These are phyloP conservation scores for Cheilosia scutellata DNA, from an alignment of 2,888 invertebrate genomes.

Conservation along the genomic window DNA sequence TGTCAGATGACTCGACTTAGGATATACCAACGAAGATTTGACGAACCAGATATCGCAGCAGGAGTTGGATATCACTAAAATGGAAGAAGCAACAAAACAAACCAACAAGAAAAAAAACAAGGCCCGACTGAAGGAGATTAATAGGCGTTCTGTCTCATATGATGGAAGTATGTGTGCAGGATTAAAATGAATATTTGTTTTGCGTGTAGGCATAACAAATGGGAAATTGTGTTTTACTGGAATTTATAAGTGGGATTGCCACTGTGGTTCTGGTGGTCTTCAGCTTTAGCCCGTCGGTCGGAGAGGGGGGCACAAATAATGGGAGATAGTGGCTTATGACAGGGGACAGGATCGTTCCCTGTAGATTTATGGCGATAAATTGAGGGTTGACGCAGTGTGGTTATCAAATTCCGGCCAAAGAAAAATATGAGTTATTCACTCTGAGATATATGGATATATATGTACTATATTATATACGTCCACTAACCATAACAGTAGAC, in stretches of 20 bases:
- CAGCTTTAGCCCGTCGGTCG: neutral
- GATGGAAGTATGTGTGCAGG: constrained; percentile 69
- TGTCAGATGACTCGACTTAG: constrained; percentile 17
- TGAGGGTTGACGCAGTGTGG: constrained; percentile 75
- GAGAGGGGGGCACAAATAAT: constrained; percentile 47
- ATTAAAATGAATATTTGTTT: constrained; percentile 76
- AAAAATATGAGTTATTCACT: constrained; percentile 59
- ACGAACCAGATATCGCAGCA: constrained; percentile 55
- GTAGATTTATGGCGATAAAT: constrained; percentile 75
- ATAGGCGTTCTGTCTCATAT: constrained; percentile 78
- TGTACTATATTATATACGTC: no score
- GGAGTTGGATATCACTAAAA: constrained; percentile 15
- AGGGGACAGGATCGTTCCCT: constrained; percentile 71
- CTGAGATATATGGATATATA: constrained; percentile 12
- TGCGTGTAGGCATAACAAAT: constrained; percentile 76
- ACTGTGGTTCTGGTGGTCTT: constrained; percentile 34
- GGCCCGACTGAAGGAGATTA: constrained; percentile 78
- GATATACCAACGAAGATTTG: constrained; percentile 47
- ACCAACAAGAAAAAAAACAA: constrained; percentile 30
- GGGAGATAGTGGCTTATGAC: constrained; percentile 74
- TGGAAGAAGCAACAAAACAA: constrained; percentile 38
- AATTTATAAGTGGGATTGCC: constrained; percentile 76
- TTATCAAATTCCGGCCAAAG: constrained; percentile 68
- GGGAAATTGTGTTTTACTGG: constrained; percentile 76
- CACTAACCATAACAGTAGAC: neutral